phyloP scores from a whole-genome alignment of 2,113 vertebrate genomes.

The Philantomba maxwellii region DNA sequence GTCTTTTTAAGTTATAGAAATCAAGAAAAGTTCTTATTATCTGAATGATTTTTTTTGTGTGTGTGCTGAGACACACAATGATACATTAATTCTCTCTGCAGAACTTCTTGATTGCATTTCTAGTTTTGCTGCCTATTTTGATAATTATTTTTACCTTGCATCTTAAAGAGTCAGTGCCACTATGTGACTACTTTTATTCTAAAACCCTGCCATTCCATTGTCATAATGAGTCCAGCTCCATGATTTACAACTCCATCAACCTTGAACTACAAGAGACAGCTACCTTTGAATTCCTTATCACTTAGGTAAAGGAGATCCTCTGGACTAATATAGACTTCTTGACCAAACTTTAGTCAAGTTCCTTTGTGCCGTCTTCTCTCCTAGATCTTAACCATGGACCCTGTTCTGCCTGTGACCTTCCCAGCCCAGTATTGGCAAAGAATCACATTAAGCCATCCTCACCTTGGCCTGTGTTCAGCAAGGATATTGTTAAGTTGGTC shows the following conservation, averaged over 20 bases:
- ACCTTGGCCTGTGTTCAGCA: neutral
- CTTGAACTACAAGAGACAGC: neutral
- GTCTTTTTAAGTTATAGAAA: neutral
- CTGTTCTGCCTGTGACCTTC: neutral
- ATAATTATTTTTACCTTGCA: neutral
- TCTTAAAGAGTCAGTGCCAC: neutral
- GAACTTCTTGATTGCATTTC: neutral
- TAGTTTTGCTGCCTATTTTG: neutral
- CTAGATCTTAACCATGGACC: neutral
- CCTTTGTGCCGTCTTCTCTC: neutral
- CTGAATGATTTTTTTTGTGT: neutral
- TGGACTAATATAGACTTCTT: neutral
- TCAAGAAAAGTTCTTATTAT: neutral
- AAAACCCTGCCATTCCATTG: neutral
- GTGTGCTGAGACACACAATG: neutral
- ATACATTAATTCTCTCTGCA: neutral
- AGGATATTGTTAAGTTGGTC: neutral
- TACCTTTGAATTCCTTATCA: neutral
- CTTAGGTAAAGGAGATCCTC: neutral
- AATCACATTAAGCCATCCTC: neutral
- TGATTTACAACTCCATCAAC: neutral
- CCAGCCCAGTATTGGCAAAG: neutral
- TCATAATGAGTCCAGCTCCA: neutral
- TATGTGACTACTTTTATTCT: neutral
- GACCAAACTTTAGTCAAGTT: neutral